Base-by-base conservation (phyloP, 2,113 vertebrate genomes). In the Muntiacus muntjak region DNA sequence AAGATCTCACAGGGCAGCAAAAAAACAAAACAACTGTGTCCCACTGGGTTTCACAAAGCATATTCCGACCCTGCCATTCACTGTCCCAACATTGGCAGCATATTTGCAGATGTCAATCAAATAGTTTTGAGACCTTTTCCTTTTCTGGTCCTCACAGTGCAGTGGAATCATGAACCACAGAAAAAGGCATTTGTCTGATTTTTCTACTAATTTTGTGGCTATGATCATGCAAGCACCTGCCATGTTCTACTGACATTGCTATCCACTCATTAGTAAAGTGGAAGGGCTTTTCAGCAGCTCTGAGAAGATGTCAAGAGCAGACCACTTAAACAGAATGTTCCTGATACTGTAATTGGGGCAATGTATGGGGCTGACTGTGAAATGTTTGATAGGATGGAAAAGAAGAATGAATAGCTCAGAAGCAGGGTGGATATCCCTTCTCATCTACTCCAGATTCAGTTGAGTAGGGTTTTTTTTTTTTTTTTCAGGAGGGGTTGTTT, bases 281-380 rank as follows among this genome's bases (percentile, higher is more conserved):
- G 45, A 98, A 97, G 91, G 97, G 96, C 97, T 98, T 98, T 95
- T 98, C n/a, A 98, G 97, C 91, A 98, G 97, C 98, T 98, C 97
- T 98, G 97, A 98, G 98, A 98, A 98, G 92, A 97, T 96, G 96
- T 95, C 82, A 91, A 96, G 83, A 94, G 86, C 36, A 86, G 89
- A 97, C 93, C 94, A 97, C 81, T 96, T 97, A 98, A 98, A 98
- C 78, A 97, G 67, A 90, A 87, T 43, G 97, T 96, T 97, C 83
- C 94, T 97, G 97, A 95, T 97, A 98, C 90, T 67, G 64, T 96
- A 98, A 98, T 97, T 98, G 98, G 98, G 97, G 95, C 94, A 93
- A 71, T 94, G 98, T 95, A 94, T 97, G 97, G 71, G 40, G 55
- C 76, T 83, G 6, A 55, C 74, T 36, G 36, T 55, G 98, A 98